These are phyloP conservation scores for Spodoptera picta DNA, from an alignment of 2,888 invertebrate species.

Conservation along the genomic window DNA sequence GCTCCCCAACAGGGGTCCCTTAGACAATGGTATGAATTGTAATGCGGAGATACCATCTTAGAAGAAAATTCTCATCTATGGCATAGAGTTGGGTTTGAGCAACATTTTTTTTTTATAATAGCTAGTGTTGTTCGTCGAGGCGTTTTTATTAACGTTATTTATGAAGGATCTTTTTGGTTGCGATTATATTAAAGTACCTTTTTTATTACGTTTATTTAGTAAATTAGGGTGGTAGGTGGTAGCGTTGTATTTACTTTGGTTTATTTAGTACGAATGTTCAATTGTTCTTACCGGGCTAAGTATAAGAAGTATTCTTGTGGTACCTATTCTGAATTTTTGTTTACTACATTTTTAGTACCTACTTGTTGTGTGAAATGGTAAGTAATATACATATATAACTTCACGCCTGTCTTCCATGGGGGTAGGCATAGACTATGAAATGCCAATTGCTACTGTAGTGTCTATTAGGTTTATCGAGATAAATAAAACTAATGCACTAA, in stretches of 20 bases:
- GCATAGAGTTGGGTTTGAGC: slow-evolving; percentile 57
- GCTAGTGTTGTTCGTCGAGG: slow-evolving; percentile 48
- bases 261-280: not conserved
- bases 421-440: too few relatives aligned
- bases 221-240: slow-evolving; percentile 46
- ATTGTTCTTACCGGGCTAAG: too few relatives aligned
- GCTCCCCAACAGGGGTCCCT: slow-evolving; percentile 64
- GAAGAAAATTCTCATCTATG: slow-evolving; percentile 65
- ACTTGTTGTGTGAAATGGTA: too few relatives aligned
- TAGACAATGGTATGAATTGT: slow-evolving; percentile 84
- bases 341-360: too few relatives aligned
- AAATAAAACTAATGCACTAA: too few relatives aligned
- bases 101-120: slow-evolving; percentile 60
- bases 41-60: slow-evolving; percentile 71
- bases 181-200: slow-evolving; percentile 58
- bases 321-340: too few relatives aligned
- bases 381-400: too few relatives aligned
- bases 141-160: slow-evolving; percentile 72
- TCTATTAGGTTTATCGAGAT: too few relatives aligned
- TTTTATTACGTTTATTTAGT: slow-evolving; percentile 55
- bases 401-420: too few relatives aligned
- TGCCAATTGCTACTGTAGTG: too few relatives aligned
- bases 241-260: slow-evolving; percentile 19
- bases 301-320: too few relatives aligned
- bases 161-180: slow-evolving; percentile 54